Evolutionary conservation across 2,113 vertebrate genomes (phyloP).

Genomic region (Rostratula benghalensis): DNA sequence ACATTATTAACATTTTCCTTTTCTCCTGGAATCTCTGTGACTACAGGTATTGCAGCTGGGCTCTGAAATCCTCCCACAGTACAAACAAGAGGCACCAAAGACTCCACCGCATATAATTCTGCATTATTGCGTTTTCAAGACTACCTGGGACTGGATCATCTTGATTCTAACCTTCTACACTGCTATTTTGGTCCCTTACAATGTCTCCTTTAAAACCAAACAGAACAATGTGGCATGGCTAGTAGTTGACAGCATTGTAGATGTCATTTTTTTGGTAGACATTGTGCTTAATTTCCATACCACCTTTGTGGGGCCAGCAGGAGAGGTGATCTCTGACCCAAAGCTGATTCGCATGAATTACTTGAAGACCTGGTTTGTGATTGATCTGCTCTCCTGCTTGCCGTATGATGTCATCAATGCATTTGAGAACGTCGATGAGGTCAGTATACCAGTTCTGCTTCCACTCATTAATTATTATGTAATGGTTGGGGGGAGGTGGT

Average conservation of each 20-base stretch:
- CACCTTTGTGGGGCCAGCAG: slow-evolving; percentile 94
- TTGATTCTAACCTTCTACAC: slow-evolving; percentile 98
- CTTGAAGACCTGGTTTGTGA: slow-evolving; percentile 97
- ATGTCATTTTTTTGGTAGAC: slow-evolving; percentile 96
- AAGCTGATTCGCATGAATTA: slow-evolving; percentile 98
- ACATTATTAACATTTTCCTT: slow-evolving; percentile 19
- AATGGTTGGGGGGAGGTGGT: background rate
- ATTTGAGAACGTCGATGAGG: slow-evolving; percentile 98
- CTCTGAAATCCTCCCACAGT: slow-evolving; percentile 95
- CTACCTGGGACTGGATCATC: slow-evolving; percentile 99
- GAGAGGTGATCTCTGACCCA: slow-evolving; percentile 96
- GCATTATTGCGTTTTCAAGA: slow-evolving; percentile 97
- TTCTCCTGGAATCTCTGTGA: slow-evolving; percentile 29
- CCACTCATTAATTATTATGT: slow-evolving; percentile 15
- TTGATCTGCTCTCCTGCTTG: slow-evolving; percentile 94
- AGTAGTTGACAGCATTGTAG: slow-evolving; percentile 96
- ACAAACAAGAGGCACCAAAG: slow-evolving; percentile 97
- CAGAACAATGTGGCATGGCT: slow-evolving; percentile 98
- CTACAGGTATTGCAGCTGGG: slow-evolving; percentile 92
- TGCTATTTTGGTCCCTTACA: slow-evolving; percentile 97
- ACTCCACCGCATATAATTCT: slow-evolving; percentile 97
- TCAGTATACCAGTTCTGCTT: slow-evolving; percentile 74
- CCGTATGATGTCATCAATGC: slow-evolving; percentile 98
- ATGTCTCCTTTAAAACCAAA: slow-evolving; percentile 97
- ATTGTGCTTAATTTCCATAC: slow-evolving; percentile 98